phyloP scores from a whole-genome alignment of 2,888 invertebrate species.

The Drosophila diplacantha region DNA sequence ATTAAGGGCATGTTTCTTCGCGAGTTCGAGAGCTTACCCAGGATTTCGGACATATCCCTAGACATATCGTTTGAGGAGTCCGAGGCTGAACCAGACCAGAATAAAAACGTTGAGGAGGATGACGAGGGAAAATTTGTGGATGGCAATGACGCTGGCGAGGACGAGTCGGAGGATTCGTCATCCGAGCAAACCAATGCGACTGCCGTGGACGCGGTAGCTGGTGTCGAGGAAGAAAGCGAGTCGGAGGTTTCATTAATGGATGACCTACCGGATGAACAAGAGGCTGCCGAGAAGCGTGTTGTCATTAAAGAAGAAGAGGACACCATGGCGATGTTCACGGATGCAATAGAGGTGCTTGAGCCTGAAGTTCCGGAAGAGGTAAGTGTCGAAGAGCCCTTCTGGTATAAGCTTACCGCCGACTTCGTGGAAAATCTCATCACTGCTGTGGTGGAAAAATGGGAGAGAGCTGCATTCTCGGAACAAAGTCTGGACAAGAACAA shows the following conservation, averaged over 20 bases:
- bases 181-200: neutral
- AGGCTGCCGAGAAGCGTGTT: neutral
- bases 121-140: conserved; percentile 3
- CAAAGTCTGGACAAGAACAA: conserved; percentile 17
- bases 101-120: neutral
- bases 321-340: conserved; percentile 30
- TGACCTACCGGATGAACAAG: conserved; percentile 12
- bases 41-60: conserved; percentile 27
- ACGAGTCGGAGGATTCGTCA: conserved; percentile 5
- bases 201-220: neutral
- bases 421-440: conserved; percentile 10
- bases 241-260: neutral
- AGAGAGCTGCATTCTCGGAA: neutral
- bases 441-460: conserved; percentile 8
- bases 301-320: conserved; percentile 17
- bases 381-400: conserved; percentile 3
- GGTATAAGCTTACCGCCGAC: conserved; percentile 7
- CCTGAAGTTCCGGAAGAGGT: neutral
- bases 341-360: neutral
- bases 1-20: conserved; percentile 17
- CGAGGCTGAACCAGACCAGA: neutral
- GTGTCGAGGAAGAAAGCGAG: conserved; percentile 7
- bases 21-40: conserved; percentile 25
- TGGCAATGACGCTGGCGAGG: neutral
- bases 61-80: neutral